phyloP scores from a whole-genome alignment of 2,888 invertebrate genomes.

The Cancer borealis region DNA sequence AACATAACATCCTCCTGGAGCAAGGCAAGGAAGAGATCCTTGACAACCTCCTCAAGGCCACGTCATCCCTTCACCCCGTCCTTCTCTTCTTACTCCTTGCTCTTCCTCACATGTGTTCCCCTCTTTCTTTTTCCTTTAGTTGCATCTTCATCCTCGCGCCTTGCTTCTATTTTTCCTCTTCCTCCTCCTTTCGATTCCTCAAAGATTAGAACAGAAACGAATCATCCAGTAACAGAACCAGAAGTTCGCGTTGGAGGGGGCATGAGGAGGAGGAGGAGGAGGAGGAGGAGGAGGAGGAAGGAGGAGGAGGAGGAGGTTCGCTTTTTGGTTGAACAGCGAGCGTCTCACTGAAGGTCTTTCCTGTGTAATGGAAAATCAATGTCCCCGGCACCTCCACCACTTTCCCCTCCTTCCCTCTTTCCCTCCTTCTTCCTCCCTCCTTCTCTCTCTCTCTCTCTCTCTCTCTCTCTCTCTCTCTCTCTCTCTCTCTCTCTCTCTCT shows the following conservation, averaged over 20 bases:
- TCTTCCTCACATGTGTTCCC: not conserved
- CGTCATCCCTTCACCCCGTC: not conserved
- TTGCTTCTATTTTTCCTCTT: not conserved
- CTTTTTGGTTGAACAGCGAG: constrained; percentile 40
- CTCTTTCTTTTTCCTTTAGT: not conserved
- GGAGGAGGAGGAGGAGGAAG: constrained; percentile 38
- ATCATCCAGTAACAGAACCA: constrained; percentile 9
- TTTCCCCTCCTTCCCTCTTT: not conserved
- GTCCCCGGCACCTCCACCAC: constrained; percentile 16
- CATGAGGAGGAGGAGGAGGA: not conserved
- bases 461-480: constrained; percentile 62
- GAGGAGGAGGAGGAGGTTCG: constrained; percentile 40
- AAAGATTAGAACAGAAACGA: constrained; percentile 17
- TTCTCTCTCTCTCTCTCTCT: not conserved
- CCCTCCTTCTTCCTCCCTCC: not conserved
- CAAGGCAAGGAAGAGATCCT: not conserved
- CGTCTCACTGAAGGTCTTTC: constrained; percentile 37
- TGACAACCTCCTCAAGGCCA: too few relatives aligned
- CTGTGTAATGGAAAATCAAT: constrained; percentile 40
- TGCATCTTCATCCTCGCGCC: not conserved
- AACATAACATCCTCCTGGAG: not conserved
- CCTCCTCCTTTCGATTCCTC: not conserved
- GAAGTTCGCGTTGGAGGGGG: not conserved
- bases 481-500: constrained; percentile 60
- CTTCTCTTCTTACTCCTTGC: not conserved